Evolutionary conservation across 2,113 vertebrate species (phyloP), one percentile per base, ranked within the genome.

Genomic region (Platanista minor): DNA sequence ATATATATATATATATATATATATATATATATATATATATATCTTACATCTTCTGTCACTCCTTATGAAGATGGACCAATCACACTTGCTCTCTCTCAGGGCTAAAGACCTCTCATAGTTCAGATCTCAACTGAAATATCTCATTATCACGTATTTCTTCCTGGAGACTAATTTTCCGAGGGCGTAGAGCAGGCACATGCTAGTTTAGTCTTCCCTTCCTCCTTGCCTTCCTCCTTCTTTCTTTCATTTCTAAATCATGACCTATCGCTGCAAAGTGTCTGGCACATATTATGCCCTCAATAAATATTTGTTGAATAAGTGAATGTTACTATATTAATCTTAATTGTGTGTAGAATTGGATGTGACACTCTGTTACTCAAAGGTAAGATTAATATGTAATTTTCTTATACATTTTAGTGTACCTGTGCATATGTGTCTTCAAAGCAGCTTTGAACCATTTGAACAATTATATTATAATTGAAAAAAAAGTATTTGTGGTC

Each of bases 1-100:
- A 43, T 43, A 46, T 11, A 46, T 11, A 46, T 29, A 5, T 27
- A 49, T 13, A 46, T 15, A 39, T 29, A 8, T 27, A 12, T 13
- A 46, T 15, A 39, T 3, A 52, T 29, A 33, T 61, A 25, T 52
- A 3, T 66, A 81, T 62, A 39, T n/a, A 59, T 57, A 59, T 1
- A 27, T 12, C 5, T 59, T 36, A 3, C 1, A 5, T 31, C 17
- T 20, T 41, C 75, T 52, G 64, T 54, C 25, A 5, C 5, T 41
- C 41, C 0, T n/a, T 21, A 12, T 8, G 17, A 80, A 80, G 9
- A 6, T 0, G 13, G 36, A 27, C 4, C 3, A 3, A 6, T 1
- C 49, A 66, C 20, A 77, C 39, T 49, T 33, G 25, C 52, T 72
- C 27, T 82, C 85, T 62, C 13, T 69, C n/a, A 74, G 36, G 29